Evolutionary conservation across 1,140 invertebrate genomes (phyloP).

Genomic region (Eupeodes corollae): DNA sequence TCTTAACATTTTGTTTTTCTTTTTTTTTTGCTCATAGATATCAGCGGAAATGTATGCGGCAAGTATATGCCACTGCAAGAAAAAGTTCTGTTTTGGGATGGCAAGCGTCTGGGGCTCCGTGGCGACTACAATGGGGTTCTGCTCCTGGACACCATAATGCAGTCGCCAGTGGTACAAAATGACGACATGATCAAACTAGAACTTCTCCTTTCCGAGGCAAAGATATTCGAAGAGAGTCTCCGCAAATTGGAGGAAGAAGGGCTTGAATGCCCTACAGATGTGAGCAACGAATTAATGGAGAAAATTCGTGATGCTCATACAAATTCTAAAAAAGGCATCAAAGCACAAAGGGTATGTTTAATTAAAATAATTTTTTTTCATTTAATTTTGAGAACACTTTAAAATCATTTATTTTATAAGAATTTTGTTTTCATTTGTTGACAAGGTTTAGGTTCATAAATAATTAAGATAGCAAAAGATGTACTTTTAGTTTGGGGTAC

Average conservation of each 20-base stretch:
- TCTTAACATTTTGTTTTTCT: background rate
- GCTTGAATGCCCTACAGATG: conserved; percentile 61
- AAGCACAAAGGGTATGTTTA: conserved; percentile 62
- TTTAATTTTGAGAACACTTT: too few species aligned
- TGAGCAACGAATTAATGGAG: conserved; percentile 62
- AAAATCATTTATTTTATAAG: too few species aligned
- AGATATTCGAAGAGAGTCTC: conserved; percentile 69
- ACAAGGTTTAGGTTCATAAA: too few species aligned
- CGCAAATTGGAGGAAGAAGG: conserved; percentile 56
- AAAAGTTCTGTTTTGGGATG: conserved; percentile 72
- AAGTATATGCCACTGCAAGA: conserved; percentile 67
- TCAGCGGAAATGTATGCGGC: conserved; percentile 37
- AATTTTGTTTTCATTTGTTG: too few species aligned
- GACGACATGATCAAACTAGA: conserved; percentile 74
- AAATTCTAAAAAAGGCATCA: conserved; percentile 67
- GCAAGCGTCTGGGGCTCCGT: conserved; percentile 64
- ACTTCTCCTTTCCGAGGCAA: conserved; percentile 73
- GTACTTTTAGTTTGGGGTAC: too few species aligned
- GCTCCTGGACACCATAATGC: conserved; percentile 74
- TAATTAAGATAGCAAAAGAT: too few species aligned
- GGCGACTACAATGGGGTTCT: conserved; percentile 84
- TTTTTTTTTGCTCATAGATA: conserved; percentile 3
- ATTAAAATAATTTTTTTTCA: background rate
- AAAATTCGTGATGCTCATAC: conserved; percentile 59
- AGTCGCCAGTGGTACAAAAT: conserved; percentile 56